Evolutionary conservation across 2,888 invertebrate species (phyloP).

Genomic region (Caenorhabditis sp.): DNA sequence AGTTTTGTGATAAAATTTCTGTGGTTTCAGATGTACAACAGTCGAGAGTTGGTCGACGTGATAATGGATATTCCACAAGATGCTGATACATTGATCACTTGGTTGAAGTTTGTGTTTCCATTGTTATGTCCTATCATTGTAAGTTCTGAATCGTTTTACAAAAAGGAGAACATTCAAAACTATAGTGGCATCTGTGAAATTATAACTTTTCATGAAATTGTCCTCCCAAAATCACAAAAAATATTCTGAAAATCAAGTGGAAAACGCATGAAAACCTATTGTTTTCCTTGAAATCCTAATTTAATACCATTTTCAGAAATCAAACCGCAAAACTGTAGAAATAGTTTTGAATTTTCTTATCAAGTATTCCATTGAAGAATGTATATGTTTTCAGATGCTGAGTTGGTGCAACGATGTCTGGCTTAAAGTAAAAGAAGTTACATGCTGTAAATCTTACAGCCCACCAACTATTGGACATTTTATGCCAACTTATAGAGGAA

Average conservation of each 20-base stretch:
- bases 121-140: constrained; percentile 65
- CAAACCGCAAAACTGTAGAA: no score
- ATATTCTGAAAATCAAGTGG: no score
- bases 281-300: not conserved
- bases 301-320: not conserved
- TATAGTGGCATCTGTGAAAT: no score
- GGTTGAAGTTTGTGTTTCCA: constrained; percentile 65
- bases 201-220: no score
- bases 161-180: no score
- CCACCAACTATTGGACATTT: constrained; percentile 51
- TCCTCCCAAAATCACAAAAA: no score
- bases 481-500: constrained; percentile 30
- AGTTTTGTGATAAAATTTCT: not conserved
- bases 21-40: constrained; percentile 35
- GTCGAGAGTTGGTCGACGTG: constrained; percentile 38
- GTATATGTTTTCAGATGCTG: constrained; percentile 50
- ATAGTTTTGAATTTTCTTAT: not conserved
- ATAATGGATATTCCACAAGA: constrained; percentile 54
- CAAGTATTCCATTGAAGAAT: not conserved
- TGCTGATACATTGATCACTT: constrained; percentile 64
- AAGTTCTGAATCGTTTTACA: not conserved
- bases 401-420: constrained; percentile 65
- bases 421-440: constrained; percentile 61
- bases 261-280: no score
- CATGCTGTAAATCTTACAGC: constrained; percentile 59